Evolutionary conservation across 2,888 invertebrate species (phyloP).

Genomic region (Oscheius onirici): DNA sequence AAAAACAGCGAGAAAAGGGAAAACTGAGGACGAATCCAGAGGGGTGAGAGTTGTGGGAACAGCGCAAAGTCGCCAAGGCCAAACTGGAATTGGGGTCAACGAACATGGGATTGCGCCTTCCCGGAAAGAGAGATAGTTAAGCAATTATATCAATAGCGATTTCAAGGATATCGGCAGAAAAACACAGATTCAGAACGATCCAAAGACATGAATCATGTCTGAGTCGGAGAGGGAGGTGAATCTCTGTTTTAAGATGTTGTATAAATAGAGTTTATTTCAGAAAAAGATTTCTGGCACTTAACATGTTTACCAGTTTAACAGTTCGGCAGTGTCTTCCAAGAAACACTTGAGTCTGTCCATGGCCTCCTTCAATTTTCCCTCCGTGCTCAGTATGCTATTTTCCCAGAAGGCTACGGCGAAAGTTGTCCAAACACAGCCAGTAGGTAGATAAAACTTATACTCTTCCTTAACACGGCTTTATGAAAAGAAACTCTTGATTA

Average conservation of each 20-base stretch:
- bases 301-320: slow-evolving; percentile 22
- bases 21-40: not conserved
- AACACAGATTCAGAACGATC: not conserved
- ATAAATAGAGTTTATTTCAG: not conserved
- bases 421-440: slow-evolving; percentile 38
- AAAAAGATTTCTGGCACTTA: too few species aligned
- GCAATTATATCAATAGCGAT: not conserved
- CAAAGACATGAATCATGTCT: too few species aligned
- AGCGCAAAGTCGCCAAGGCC: slow-evolving; percentile 28
- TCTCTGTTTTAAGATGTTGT: not conserved
- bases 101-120: not conserved
- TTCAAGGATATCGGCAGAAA: not conserved
- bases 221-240: too few species aligned
- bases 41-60: not conserved
- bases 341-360: slow-evolving; percentile 41
- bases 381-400: slow-evolving; percentile 38
- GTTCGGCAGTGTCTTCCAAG: slow-evolving; percentile 36
- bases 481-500: not conserved
- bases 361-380: slow-evolving; percentile 35
- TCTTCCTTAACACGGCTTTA: slow-evolving; percentile 52
- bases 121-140: slow-evolving; percentile 18
- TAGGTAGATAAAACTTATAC: slow-evolving; percentile 16
- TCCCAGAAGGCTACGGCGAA: slow-evolving; percentile 52
- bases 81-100: slow-evolving; percentile 28
- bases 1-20: not conserved